Evolutionary conservation across 1,140 invertebrate species (phyloP).

Genomic region (Teleogryllus occipitalis): DNA sequence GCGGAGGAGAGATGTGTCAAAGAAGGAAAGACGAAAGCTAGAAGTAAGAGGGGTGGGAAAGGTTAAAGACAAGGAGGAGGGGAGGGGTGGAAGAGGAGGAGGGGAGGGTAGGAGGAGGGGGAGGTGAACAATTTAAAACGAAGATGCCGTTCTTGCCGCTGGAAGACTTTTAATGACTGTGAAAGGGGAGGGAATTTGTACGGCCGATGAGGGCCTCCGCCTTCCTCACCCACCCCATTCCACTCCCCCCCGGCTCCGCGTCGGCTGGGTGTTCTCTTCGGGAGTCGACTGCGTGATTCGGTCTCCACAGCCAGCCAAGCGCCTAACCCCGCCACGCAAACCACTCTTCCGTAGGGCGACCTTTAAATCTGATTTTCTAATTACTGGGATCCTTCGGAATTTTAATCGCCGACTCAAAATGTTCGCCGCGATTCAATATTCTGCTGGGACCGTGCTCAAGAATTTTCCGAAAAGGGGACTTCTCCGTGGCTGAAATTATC

Average conservation of each 20-base stretch:
- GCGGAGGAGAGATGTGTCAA: too few relatives aligned
- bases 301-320: neutral
- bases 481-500: neutral
- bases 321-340: neutral
- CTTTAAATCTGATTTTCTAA: constrained; percentile 6
- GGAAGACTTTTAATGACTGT: neutral
- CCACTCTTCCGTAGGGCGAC: neutral
- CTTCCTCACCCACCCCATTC: too few relatives aligned
- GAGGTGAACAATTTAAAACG: constrained; percentile 5
- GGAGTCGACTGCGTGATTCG: neutral
- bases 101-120: too few relatives aligned
- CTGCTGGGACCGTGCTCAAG: neutral
- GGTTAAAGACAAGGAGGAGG: too few relatives aligned
- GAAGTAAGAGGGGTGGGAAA: too few relatives aligned
- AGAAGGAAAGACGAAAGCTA: too few relatives aligned
- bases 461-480: neutral
- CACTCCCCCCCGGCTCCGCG: neutral
- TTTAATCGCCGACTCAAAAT: neutral
- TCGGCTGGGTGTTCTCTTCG: neutral
- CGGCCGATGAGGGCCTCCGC: too few relatives aligned
- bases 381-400: neutral
- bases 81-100: too few relatives aligned
- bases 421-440: neutral
- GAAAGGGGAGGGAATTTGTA: neutral
- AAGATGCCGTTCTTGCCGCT: neutral